phyloP scores from a whole-genome alignment of 37 sponge, comb jelly and placozoan genomes.

The Amphimedon queenslandica region DNA sequence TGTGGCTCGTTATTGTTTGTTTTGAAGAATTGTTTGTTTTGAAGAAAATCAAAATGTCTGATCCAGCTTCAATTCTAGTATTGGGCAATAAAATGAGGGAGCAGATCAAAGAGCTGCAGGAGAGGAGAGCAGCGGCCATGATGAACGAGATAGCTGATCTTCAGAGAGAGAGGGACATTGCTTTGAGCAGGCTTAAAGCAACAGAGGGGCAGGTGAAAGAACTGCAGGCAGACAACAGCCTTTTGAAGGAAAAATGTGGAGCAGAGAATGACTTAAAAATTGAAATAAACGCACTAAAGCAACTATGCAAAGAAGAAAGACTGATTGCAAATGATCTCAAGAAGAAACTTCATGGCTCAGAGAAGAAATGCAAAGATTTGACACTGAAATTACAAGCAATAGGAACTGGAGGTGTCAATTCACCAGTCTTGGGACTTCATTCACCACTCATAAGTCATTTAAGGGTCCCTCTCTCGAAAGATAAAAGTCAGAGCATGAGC shows the following conservation, averaged over 20 bases:
- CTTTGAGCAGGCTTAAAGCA: constrained; percentile 16
- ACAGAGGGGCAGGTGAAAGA: constrained; percentile 41
- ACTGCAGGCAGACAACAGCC: constrained; percentile 15
- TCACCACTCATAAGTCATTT: not conserved
- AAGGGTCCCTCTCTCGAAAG: not conserved
- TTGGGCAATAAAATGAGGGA: constrained; percentile 57
- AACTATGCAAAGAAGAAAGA: constrained; percentile 13
- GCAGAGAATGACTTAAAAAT: not conserved
- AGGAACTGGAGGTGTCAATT: too few relatives aligned
- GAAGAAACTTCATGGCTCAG: constrained; percentile 26
- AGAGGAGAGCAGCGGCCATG: constrained; percentile 54
- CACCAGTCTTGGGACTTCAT: not conserved
- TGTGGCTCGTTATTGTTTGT: too few relatives aligned
- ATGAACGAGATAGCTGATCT: constrained; percentile 48
- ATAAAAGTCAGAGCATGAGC: not conserved
- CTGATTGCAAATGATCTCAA: constrained; percentile 18
- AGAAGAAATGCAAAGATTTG: constrained; percentile 5
- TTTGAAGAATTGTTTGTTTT: too few relatives aligned
- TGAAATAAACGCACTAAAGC: constrained; percentile 19
- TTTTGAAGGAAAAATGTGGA: not conserved
- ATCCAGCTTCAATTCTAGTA: constrained; percentile 4
- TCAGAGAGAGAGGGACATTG: constrained; percentile 56
- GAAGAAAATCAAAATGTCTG: too few relatives aligned
- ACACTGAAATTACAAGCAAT: not conserved
- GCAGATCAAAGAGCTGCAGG: constrained; percentile 56